Evolutionary conservation across 2,888 invertebrate species (phyloP).

Genomic region (Spisula subtruncata): DNA sequence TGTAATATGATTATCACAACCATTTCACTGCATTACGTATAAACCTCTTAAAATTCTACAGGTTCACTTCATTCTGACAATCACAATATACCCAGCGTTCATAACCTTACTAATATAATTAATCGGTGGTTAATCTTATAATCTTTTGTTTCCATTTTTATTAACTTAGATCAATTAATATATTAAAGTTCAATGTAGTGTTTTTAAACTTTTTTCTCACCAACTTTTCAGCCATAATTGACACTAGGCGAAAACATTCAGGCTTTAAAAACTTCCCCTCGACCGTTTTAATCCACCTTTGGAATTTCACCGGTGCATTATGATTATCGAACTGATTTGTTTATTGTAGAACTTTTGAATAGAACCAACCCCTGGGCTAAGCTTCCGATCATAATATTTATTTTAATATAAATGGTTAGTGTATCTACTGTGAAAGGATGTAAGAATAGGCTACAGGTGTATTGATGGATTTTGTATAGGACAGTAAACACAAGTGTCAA

Average conservation of each 20-base stretch:
- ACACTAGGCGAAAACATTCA: constrained; percentile 9
- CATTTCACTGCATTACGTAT: constrained; percentile 27
- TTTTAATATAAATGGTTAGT: constrained; percentile 16
- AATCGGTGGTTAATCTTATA: constrained; percentile 21
- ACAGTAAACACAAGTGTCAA: not conserved
- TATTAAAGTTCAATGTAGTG: not conserved
- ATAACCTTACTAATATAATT: constrained; percentile 16
- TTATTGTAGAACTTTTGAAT: constrained; percentile 5
- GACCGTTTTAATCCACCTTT: not conserved
- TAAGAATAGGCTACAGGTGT: not conserved
- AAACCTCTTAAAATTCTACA: constrained; percentile 7
- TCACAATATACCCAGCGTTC: constrained; percentile 25
- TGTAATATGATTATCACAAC: constrained; percentile 36
- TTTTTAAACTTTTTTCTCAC: constrained; percentile 31
- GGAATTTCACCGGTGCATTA: not conserved
- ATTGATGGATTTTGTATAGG: constrained; percentile 27
- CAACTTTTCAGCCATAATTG: not conserved
- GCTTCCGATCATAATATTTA: constrained; percentile 19
- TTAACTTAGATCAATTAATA: not conserved
- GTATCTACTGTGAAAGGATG: not conserved
- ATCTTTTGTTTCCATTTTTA: constrained; percentile 37
- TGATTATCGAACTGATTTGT: not conserved
- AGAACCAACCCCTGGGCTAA: not conserved
- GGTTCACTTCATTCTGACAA: not conserved
- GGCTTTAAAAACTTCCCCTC: not conserved